Evolutionary conservation across 2,113 vertebrate species (phyloP).

Genomic region (Pagrus major): DNA sequence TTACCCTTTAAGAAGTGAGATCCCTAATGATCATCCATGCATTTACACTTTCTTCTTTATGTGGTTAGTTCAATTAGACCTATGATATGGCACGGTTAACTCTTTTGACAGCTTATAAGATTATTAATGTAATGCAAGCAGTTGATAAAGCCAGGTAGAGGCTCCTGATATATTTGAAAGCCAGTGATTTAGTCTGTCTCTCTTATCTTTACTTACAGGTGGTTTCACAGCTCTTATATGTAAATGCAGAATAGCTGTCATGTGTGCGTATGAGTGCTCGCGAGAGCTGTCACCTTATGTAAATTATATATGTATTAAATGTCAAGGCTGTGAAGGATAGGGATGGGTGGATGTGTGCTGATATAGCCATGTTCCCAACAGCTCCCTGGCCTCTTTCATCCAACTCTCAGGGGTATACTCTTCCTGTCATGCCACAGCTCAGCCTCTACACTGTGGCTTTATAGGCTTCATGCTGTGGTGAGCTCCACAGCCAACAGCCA

Average conservation of each 20-base stretch:
- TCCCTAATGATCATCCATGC: too few species aligned
- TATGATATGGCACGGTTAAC: not conserved
- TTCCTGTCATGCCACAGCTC: constrained; percentile 26
- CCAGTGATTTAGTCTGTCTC: not conserved
- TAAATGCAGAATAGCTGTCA: constrained; percentile 7
- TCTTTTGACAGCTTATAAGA: not conserved
- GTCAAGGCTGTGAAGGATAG: constrained; percentile 42
- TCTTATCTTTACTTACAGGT: constrained; percentile 19
- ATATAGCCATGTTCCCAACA: constrained; percentile 18
- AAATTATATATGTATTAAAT: constrained; percentile 57
- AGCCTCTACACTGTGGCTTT: constrained; percentile 32
- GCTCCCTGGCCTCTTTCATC: constrained; percentile 25
- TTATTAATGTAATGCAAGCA: not conserved
- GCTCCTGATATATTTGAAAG: not conserved
- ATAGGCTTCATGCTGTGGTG: constrained; percentile 36
- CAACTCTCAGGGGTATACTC: constrained; percentile 36
- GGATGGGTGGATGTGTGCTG: constrained; percentile 32
- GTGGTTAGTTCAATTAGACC: not conserved
- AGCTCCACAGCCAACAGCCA: constrained; percentile 40
- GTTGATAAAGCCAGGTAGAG: not conserved
- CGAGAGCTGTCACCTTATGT: constrained; percentile 15
- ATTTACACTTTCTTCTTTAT: not conserved
- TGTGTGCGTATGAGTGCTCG: not conserved
- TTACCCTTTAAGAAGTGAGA: not conserved
- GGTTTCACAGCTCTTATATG: constrained; percentile 13